A percentile compares a stretch with the other conserved stretches of the same genome.
phyloP scores from a whole-genome alignment of 2,113 vertebrate species.

The Lates calcarifer region DNA sequence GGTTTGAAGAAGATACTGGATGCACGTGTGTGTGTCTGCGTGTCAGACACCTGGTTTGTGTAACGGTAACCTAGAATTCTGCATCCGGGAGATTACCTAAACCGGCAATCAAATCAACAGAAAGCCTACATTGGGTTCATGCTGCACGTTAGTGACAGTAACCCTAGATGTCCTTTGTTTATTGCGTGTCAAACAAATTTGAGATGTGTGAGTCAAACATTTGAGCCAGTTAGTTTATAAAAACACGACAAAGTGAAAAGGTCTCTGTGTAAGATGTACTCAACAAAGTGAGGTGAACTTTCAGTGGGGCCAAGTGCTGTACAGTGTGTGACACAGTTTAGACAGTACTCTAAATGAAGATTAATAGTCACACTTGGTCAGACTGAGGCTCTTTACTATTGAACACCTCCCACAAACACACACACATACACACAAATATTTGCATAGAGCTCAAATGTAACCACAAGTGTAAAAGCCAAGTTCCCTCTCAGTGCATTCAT shows the following conservation, averaged over 20 bases:
- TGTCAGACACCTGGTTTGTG: conserved; percentile 45
- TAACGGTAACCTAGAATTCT: conserved; percentile 55
- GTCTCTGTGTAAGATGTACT: background rate
- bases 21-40: conserved; percentile 22
- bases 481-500: too few species aligned
- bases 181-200: background rate
- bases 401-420: conserved; percentile 19
- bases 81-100: conserved; percentile 53
- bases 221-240: background rate
- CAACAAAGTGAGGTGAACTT: conserved; percentile 27
- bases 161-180: background rate
- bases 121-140: conserved; percentile 30
- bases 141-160: conserved; percentile 3
- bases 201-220: background rate
- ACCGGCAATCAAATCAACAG: conserved; percentile 35
- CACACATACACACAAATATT: conserved; percentile 5
- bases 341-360: conserved; percentile 21
- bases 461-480: too few species aligned
- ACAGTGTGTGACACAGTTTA: conserved; percentile 37
- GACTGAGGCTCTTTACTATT: conserved; percentile 36
- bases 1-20: conserved; percentile 31
- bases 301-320: background rate
- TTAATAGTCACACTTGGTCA: conserved; percentile 31
- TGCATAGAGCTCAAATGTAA: too few species aligned
- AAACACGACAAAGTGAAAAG: conserved; percentile 12